A percentile compares a stretch with the other conserved stretches of the same genome.
Evolutionary conservation across 1,140 invertebrate genomes (phyloP).

Genomic region (Nautilus pompilius): DNA sequence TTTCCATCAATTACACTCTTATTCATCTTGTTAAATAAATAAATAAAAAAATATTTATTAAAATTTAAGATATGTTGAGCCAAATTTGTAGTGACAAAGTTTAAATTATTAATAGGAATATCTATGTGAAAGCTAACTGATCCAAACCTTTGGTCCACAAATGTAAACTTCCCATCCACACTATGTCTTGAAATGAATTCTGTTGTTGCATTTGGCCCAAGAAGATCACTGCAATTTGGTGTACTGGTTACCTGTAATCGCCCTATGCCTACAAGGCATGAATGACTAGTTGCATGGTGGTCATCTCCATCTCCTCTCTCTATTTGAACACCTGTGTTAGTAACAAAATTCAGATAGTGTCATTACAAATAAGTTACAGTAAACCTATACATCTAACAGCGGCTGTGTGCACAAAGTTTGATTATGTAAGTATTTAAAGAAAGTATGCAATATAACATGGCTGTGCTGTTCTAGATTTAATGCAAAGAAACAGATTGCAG

Average conservation of each 20-base stretch:
- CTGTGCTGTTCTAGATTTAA: too few species aligned
- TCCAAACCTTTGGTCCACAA: slow-evolving; percentile 83
- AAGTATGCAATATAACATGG: too few species aligned
- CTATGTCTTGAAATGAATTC: slow-evolving; percentile 95
- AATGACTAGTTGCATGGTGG: slow-evolving; percentile 69
- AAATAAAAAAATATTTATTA: background rate
- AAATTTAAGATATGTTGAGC: too few species aligned
- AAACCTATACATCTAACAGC: too few species aligned
- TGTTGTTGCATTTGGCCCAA: slow-evolving; percentile 76
- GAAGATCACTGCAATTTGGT: slow-evolving; percentile 85
- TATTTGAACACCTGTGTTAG: slow-evolving; percentile 64
- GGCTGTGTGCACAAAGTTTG: too few species aligned
- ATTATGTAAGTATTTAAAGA: too few species aligned
- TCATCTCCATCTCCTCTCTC: slow-evolving; percentile 75
- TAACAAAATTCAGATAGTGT: too few species aligned
- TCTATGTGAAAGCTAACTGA: background rate
- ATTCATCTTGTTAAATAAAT: background rate
- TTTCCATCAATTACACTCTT: too few species aligned
- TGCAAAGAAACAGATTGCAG: too few species aligned
- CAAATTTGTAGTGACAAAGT: too few species aligned
- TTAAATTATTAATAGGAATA: background rate
- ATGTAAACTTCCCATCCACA: slow-evolving; percentile 95
- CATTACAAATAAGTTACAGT: too few species aligned
- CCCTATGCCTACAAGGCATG: slow-evolving; percentile 97
- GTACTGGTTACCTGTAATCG: slow-evolving; percentile 93